A percentile compares a stretch with the other conserved stretches of the same genome.
These are phyloP conservation scores for Drosophila asahinai DNA, from an alignment of 1,140 invertebrate species.

Conservation along the genomic window DNA sequence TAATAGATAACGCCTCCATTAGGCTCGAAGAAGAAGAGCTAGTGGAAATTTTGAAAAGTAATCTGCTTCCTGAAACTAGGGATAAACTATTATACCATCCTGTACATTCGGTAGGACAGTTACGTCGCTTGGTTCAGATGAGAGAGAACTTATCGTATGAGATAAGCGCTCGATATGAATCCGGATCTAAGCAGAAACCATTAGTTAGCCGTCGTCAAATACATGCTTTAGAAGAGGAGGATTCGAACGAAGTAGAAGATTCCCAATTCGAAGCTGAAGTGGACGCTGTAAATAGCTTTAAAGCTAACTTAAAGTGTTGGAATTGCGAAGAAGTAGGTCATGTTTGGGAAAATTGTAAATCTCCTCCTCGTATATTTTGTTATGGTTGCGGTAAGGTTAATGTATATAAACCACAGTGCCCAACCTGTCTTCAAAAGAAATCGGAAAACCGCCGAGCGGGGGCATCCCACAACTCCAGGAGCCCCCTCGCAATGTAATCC, in stretches of 20 bases:
- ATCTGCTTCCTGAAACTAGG: background rate
- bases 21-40: too few relatives aligned
- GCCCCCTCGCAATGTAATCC: conserved; percentile 1
- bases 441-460: background rate
- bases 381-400: background rate
- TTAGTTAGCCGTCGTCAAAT: background rate
- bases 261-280: background rate
- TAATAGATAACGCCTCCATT: too few relatives aligned
- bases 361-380: background rate
- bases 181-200: background rate
- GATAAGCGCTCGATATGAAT: background rate
- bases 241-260: background rate
- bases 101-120: background rate
- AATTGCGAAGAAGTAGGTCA: background rate
- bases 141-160: background rate
- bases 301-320: background rate
- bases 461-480: background rate
- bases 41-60: too few relatives aligned
- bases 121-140: background rate
- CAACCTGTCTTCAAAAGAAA: background rate
- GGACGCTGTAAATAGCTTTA: background rate
- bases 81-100: conserved; percentile 1
- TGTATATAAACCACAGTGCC: conserved; percentile 1
- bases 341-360: background rate
- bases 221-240: background rate